phyloP scores from a whole-genome alignment of 1,140 invertebrate species.

The Cataglyphis hispanica region DNA sequence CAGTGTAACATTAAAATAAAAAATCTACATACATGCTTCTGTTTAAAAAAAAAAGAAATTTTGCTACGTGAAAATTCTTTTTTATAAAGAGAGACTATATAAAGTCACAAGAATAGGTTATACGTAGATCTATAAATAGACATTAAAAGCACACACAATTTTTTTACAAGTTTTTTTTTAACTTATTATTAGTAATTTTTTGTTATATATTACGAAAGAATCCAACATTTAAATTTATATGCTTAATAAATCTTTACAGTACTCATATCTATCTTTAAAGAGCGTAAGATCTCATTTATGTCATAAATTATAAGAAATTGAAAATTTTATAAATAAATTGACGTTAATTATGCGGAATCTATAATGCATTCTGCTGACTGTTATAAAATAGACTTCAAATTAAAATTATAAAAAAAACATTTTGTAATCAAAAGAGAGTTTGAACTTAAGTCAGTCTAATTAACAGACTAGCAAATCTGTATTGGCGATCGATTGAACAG shows the following conservation, averaged over 20 bases:
- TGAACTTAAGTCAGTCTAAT: constrained; percentile 81
- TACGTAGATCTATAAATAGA: neutral
- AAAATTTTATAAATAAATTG: neutral
- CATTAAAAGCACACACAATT: neutral
- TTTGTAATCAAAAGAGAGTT: constrained; percentile 42
- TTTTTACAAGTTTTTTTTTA: neutral
- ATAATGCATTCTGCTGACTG: neutral
- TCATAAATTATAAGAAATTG: neutral
- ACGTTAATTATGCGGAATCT: neutral
- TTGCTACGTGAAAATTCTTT: neutral
- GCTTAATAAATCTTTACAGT: neutral
- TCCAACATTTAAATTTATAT: neutral
- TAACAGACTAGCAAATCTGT: constrained; percentile 73
- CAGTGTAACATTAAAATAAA: neutral
- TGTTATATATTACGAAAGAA: neutral
- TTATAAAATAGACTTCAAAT: constrained; percentile 7
- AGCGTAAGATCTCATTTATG: neutral
- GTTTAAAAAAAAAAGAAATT: neutral
- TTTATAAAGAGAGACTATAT: neutral
- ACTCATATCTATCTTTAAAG: neutral
- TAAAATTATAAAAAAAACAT: constrained; percentile 36
- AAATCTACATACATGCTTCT: neutral
- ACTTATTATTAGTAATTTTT: neutral
- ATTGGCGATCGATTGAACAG: constrained; percentile 65
- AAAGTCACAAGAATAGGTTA: neutral